Evolutionary conservation across 2,888 invertebrate genomes (phyloP), one percentile per base, ranked within the genome.

Genomic region (Orgyia antiqua): DNA sequence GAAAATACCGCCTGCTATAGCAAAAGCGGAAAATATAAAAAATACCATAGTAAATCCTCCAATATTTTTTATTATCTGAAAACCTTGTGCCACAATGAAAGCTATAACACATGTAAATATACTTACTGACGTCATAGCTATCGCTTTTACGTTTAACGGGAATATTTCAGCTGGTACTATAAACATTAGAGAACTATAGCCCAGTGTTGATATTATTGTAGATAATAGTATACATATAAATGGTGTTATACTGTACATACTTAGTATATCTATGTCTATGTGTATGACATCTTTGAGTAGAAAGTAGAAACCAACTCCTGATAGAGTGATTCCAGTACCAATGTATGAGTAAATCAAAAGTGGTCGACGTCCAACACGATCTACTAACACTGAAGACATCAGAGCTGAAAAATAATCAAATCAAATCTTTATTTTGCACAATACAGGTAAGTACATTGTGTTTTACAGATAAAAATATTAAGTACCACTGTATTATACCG

Each of bases 111-210:
- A 79, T 0, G 78, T 73, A 45, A 78, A 74, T 2, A 88, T 47
- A 27, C 69, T 78, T 1, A 77, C 65, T 5, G 80, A 46, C 0
- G 86, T 83, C 24, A 88, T 78, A 0, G 88, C 88, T 1, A 76
- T 57, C 0, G 87, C 80, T 52, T 87, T 88, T 0, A 88, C 75
- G 41, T 86, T 87, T 1, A 87, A 64, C 1, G 88, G 82, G 43
- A 88, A 88, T 13, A 88, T 59, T 54, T 88, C 88, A 0, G 87
- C 78, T 10, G 87, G 72, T 49, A 88, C 77, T 33, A 84, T 69
- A 21, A 68, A 70, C 0, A 82, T 65, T 30, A 88, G 40, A 0
- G 88, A 80, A 29, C 71, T 79, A 17, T 83, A 65, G 0, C 88
- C 88, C 12, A 72, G 31, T 5, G 58, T 67, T 0, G 71, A 66